A percentile compares a stretch with the other conserved stretches of the same genome.
These are phyloP conservation scores for Dysmachus trigonus DNA, from an alignment of 2,888 invertebrate species.

Conservation along the genomic window DNA sequence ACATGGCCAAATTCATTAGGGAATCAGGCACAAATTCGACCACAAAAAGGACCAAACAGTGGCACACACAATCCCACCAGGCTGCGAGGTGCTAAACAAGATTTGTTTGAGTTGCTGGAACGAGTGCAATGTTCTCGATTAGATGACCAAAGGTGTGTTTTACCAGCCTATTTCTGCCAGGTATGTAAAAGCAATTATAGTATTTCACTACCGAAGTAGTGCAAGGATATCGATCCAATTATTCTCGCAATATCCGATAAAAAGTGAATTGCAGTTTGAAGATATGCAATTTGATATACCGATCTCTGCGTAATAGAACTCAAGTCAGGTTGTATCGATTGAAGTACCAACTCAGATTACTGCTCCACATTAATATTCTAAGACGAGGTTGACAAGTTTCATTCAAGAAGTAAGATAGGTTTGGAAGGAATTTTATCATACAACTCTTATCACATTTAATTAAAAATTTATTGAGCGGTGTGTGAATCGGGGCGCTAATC, in stretches of 20 bases:
- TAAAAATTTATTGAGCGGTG: not conserved
- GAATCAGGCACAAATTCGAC: conserved; percentile 48
- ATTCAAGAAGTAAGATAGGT: not conserved
- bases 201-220: not conserved
- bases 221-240: not conserved
- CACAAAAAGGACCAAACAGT: conserved; percentile 52
- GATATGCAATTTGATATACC: not conserved
- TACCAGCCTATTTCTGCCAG: conserved; percentile 92
- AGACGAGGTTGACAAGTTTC: not conserved
- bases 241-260: not conserved
- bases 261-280: not conserved
- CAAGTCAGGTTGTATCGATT: not conserved
- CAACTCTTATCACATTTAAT: not conserved
- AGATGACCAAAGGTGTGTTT: conserved; percentile 96
- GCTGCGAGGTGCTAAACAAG: conserved; percentile 68
- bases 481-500: not conserved
- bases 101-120: conserved; percentile 93
- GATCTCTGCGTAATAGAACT: not conserved
- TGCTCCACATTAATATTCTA: not conserved
- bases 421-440: not conserved
- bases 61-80: conserved; percentile 64
- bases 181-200: conserved; percentile 66
- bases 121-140: conserved; percentile 92
- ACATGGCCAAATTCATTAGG: conserved; percentile 57
- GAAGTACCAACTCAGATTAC: not conserved